Conservation (phyloP, 1,140 invertebrate species). For the Lasioglossum baleicum region DNA sequence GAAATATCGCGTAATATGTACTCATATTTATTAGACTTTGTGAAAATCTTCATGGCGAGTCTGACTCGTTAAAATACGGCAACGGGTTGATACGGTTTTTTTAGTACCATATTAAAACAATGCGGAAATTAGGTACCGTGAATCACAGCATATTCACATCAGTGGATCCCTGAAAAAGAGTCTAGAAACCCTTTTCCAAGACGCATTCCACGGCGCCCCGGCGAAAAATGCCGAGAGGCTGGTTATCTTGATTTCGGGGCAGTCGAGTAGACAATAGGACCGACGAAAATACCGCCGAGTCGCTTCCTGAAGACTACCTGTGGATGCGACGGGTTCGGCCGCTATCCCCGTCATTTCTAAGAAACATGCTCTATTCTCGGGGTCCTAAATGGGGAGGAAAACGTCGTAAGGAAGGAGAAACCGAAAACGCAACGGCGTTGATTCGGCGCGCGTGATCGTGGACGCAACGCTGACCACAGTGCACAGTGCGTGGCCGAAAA, state of each 20-base stretch:
- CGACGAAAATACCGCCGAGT: neutral
- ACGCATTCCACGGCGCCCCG: neutral
- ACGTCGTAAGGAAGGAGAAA: neutral
- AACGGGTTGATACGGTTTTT: too few species aligned
- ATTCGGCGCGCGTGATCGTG: constrained; percentile 9
- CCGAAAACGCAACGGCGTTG: neutral
- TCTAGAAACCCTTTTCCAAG: neutral
- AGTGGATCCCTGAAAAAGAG: neutral
- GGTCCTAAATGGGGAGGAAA: neutral
- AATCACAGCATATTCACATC: neutral
- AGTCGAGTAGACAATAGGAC: neutral
- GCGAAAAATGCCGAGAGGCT: neutral
- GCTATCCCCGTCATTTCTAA: neutral
- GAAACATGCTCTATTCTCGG: constrained; percentile 1
- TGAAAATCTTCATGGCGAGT: too few species aligned
- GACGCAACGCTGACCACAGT: neutral
- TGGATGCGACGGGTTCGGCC: neutral
- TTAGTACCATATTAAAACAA: too few species aligned
- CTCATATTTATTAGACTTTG: too few species aligned
- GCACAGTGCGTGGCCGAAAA: too few species aligned
- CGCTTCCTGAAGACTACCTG: constrained; percentile 30
- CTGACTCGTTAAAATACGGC: too few species aligned
- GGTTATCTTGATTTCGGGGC: constrained; percentile 4
- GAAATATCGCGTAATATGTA: too few species aligned
- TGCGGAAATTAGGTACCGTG: too few species aligned